These are phyloP conservation scores for Acrocephalus kingi DNA, from an alignment of 2,113 vertebrate species.

Conservation along the genomic window DNA sequence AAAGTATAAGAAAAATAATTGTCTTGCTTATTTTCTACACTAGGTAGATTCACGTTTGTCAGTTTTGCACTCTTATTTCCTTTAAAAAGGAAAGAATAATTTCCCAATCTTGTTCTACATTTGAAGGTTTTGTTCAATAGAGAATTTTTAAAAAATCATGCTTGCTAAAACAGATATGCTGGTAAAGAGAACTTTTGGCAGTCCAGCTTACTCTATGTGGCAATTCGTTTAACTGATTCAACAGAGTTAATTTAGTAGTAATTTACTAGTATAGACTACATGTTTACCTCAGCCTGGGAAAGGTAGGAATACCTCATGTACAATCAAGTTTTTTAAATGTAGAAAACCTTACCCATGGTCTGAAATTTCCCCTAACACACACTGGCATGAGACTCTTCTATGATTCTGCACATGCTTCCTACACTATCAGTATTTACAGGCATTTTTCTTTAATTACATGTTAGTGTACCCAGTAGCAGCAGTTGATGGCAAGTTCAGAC, in stretches of 20 bases:
- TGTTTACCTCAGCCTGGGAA: background rate
- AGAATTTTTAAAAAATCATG: background rate
- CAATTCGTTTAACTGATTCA: background rate
- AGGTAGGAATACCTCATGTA: background rate
- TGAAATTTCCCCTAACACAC: background rate
- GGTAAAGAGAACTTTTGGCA: background rate
- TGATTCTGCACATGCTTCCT: background rate
- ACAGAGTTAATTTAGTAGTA: background rate
- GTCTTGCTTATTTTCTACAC: background rate
- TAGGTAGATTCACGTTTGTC: background rate
- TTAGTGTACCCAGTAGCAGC: background rate
- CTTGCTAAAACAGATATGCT: background rate
- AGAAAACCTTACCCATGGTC: background rate
- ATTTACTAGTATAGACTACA: background rate
- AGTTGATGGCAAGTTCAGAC: background rate
- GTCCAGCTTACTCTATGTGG: background rate
- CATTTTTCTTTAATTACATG: background rate
- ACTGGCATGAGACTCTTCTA: background rate
- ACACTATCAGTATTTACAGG: background rate
- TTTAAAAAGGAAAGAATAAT: background rate
- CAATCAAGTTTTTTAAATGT: fast-evolving
- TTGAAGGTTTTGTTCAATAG: background rate
- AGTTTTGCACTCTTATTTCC: background rate
- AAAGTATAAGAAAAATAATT: background rate
- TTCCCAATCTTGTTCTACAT: background rate